phyloP scores from a whole-genome alignment of 2,113 vertebrate species.

The human region DNA sequence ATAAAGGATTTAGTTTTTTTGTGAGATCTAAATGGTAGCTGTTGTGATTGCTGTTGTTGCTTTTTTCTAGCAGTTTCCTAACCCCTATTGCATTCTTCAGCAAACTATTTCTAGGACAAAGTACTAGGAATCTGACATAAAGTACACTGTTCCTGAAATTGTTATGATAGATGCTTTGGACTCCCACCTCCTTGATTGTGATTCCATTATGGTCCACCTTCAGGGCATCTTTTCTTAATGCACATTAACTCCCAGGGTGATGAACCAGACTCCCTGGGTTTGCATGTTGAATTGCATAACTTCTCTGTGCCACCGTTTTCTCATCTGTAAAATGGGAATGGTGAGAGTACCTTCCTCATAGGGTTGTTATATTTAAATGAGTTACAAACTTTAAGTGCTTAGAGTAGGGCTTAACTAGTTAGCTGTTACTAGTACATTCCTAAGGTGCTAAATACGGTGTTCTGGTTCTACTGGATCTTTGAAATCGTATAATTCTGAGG shows the following conservation, averaged over 20 bases:
- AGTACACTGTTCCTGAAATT: not conserved
- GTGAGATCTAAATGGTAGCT: not conserved
- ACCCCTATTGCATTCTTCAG: not conserved
- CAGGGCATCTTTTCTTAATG: not conserved
- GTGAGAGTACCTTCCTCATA: not conserved
- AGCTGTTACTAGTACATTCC: not conserved
- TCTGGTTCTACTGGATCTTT: constrained; percentile 21
- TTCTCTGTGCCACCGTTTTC: too few relatives aligned
- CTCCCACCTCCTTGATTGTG: not conserved
- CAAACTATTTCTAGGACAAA: not conserved
- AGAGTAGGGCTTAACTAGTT: not conserved
- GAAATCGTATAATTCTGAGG: not conserved
- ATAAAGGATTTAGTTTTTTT: not conserved
- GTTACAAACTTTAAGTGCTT: not conserved
- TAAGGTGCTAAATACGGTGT: not conserved
- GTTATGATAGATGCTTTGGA: not conserved
- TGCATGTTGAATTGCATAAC: not conserved
- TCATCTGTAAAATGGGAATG: too few relatives aligned
- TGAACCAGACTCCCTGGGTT: not conserved
- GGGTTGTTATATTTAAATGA: not conserved
- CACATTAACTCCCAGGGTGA: not conserved
- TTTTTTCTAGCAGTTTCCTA: not conserved
- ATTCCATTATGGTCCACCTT: not conserved
- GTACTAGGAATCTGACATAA: not conserved
- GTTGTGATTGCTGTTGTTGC: not conserved